phyloP scores from a whole-genome alignment of 2,797 vertebrate genomes.

The Pantherophis vulpinus region DNA sequence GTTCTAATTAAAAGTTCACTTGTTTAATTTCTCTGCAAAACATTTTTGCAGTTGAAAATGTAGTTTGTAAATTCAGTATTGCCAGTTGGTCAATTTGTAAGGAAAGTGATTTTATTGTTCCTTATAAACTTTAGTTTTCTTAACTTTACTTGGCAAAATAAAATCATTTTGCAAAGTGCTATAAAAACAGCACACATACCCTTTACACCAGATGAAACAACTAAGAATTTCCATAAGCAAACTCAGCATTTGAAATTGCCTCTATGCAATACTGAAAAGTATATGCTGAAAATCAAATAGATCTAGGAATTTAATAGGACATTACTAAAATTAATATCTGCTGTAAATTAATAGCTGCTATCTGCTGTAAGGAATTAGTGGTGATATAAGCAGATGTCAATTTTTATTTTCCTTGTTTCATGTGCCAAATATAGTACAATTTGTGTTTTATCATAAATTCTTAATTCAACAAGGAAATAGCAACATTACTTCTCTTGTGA shows the following conservation, averaged over 20 bases:
- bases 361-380: not conserved
- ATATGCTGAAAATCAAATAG: not conserved
- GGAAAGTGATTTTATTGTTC: not conserved
- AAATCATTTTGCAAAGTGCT: not conserved
- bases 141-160: not conserved
- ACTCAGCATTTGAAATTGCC: not conserved
- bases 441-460: not conserved
- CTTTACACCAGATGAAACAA: not conserved
- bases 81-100: not conserved
- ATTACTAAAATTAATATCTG: not conserved
- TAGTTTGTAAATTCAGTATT: not conserved
- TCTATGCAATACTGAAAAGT: not conserved
- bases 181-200: not conserved
- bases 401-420: not conserved
- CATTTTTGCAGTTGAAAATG: not conserved
- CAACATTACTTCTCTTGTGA: not conserved
- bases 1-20: not conserved
- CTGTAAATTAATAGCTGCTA: not conserved
- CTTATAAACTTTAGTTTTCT: not conserved
- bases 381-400: not conserved
- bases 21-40: not conserved
- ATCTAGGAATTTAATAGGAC: not conserved
- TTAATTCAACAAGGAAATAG: rapidly evolving
- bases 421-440: no score
- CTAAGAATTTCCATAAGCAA: not conserved